These are phyloP conservation scores for Alexandromys fortis DNA, from an alignment of 2,113 vertebrate genomes.

Conservation along the genomic window DNA sequence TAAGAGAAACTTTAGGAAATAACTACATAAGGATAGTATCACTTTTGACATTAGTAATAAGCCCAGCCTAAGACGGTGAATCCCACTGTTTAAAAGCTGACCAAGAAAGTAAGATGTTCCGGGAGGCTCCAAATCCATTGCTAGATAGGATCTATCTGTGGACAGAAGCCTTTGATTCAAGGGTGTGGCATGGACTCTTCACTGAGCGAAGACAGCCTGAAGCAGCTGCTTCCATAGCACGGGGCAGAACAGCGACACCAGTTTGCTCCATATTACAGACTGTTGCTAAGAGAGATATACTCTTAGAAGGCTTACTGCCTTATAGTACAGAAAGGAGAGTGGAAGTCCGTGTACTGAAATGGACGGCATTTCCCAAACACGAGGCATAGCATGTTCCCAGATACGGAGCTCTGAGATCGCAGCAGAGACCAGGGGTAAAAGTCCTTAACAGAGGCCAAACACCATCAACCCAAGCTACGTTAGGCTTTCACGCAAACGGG, in stretches of 20 bases:
- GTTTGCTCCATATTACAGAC: not conserved
- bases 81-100: not conserved
- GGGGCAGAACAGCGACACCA: not conserved
- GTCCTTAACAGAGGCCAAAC: not conserved
- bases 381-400: not conserved
- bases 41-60: not conserved
- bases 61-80: not conserved
- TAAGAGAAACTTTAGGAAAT: not conserved
- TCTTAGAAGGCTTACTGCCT: not conserved
- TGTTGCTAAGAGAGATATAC: not conserved
- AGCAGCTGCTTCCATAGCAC: not conserved
- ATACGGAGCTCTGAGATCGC: not conserved
- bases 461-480: not conserved
- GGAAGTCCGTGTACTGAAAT: not conserved
- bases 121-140: not conserved
- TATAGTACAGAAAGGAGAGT: not conserved
- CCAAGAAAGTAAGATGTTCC: not conserved
- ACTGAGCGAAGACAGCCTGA: not conserved
- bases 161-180: not conserved
- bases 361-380: not conserved
- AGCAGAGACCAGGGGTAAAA: not conserved
- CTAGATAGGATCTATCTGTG: not conserved
- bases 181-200: not conserved
- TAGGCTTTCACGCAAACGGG: not conserved
- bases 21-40: not conserved